Base-by-base conservation (phyloP, 2,113 vertebrate genomes). In the Lophura nycthemera region DNA sequence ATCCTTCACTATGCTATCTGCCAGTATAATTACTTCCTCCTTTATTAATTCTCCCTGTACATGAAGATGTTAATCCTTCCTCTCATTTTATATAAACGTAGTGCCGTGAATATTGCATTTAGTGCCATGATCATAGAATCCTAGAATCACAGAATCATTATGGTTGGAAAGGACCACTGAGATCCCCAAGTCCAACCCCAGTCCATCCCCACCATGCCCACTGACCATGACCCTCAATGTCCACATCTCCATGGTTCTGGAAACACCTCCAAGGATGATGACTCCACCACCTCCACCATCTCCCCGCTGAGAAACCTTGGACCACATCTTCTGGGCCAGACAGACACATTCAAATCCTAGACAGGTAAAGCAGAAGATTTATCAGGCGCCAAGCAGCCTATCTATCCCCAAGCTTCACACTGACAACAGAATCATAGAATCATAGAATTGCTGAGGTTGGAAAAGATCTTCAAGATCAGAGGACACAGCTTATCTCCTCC, bases 341-440 rank as follows among this genome's bases (percentile, higher is more conserved):
- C 5, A 54, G 25, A 48, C 3, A 42, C 6, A 61, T 42, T 30
- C 56, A 47, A 0, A 16, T 71, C 14, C 36, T 13, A 65, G 22
- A 14, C 47, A 77, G 21, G n/a, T 10, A 50, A 14, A 7, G n/a
- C 21, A 22, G 25, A 22, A 27, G 4, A 52, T 34, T 82, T 38
- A 5, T 8, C 21, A 24, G 14, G 13, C 7, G 6, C 40, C 45
- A 47, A 71, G 15, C 50, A 57, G 1, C 22, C 5, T 2, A 0
- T 50, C 24, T 22, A 38, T 13, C 29, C 61, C 61, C 29, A 52
- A 47, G 89, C 18, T 19, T 64, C 65, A 57, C 24, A 24, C 2
- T 7, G 50, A 30, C 34, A 70, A 6, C 40, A 38, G 50, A 52
- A 25, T 52, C 50, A 54, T 1, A 29, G 52, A 54, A 54, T 54